These are phyloP conservation scores for Dryobotodes eremita DNA, from an alignment of 2,888 invertebrate species.

Conservation along the genomic window DNA sequence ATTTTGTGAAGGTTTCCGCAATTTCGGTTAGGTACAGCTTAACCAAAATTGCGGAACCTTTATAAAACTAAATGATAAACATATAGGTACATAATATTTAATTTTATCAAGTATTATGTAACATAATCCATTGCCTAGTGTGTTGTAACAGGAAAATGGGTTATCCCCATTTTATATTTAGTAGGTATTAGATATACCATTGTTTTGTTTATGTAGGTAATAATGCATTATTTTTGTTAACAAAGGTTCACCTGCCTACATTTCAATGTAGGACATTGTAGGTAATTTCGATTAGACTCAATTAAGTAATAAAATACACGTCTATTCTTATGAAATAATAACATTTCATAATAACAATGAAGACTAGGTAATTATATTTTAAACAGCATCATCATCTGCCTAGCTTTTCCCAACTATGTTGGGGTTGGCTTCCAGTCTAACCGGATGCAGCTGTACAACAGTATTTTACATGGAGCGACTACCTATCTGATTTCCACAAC, in stretches of 20 bases:
- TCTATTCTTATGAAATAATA: background rate
- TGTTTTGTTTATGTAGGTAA: constrained; percentile 20
- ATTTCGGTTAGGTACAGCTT: too few species aligned
- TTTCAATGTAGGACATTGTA: background rate
- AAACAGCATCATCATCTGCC: background rate
- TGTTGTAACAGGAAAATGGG: constrained; percentile 45
- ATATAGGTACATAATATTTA: background rate
- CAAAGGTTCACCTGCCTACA: background rate
- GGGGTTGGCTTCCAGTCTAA: background rate
- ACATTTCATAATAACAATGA: background rate
- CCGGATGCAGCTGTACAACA: background rate
- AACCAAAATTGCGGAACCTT: background rate
- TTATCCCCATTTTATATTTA: constrained; percentile 47
- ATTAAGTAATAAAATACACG: background rate
- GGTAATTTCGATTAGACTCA: background rate
- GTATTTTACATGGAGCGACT: background rate
- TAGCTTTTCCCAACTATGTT: background rate
- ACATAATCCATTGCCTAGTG: background rate
- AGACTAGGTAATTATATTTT: background rate
- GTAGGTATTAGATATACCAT: background rate
- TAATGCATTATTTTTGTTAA: background rate
- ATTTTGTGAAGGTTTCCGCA: too few species aligned
- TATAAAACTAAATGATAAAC: background rate
- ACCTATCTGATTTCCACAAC: background rate
- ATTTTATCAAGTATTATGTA: constrained; percentile 1